phyloP scores from a whole-genome alignment of 2,113 vertebrate species.

The Numenius arquata region DNA sequence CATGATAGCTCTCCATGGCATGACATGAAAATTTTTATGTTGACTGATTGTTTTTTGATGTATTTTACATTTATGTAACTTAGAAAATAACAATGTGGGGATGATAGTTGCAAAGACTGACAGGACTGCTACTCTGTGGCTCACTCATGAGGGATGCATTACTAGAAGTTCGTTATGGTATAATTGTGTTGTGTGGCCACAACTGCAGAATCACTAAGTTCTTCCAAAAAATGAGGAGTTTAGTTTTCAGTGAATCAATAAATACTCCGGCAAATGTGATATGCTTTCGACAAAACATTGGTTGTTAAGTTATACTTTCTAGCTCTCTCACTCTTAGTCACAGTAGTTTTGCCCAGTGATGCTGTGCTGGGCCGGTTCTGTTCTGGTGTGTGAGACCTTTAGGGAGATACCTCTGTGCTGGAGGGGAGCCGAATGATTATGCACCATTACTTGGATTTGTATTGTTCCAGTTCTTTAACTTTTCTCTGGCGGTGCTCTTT shows the following conservation, averaged over 20 bases:
- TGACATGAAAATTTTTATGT: not conserved
- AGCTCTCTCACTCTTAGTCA: not conserved
- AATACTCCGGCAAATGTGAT: not conserved
- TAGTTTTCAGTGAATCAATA: not conserved
- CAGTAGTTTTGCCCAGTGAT: not conserved
- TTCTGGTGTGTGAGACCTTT: not conserved
- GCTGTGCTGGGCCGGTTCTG: not conserved
- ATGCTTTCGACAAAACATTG: not conserved
- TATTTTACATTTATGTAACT: not conserved
- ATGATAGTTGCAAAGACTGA: not conserved
- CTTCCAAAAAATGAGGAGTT: not conserved
- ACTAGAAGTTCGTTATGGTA: not conserved
- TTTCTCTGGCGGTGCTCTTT: not conserved
- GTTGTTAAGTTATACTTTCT: not conserved
- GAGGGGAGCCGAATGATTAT: not conserved
- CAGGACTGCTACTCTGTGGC: not conserved
- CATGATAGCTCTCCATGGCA: not conserved
- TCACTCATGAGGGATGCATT: not conserved
- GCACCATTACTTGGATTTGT: not conserved
- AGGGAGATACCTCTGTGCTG: not conserved
- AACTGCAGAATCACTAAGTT: not conserved
- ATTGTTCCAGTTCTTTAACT: not conserved
- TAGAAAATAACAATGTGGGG: not conserved
- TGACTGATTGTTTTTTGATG: constrained; percentile 20
- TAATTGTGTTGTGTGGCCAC: not conserved